Conservation (phyloP, 2,888 invertebrate species). For the Thelaira solivaga region DNA sequence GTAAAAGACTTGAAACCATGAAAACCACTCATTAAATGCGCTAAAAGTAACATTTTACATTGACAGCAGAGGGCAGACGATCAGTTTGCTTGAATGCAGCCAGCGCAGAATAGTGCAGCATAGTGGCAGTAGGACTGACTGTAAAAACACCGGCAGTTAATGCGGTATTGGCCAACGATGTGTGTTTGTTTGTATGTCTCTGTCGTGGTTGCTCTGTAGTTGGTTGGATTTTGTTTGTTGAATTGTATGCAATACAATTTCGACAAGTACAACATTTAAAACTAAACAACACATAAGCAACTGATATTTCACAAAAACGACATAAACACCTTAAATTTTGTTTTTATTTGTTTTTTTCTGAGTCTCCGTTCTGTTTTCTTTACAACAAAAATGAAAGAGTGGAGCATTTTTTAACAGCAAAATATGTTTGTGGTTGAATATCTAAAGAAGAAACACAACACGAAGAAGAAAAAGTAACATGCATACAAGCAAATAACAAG, state of each 20-base stretch:
- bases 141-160: background rate
- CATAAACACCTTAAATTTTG: conserved; percentile 70
- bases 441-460: background rate
- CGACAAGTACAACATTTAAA: conserved; percentile 58
- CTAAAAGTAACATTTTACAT: conserved; percentile 63
- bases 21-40: conserved; percentile 62
- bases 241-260: conserved; percentile 38
- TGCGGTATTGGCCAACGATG: conserved; percentile 1
- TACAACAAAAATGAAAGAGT: background rate
- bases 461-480: conserved; percentile 16
- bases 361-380: conserved; percentile 10
- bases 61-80: conserved; percentile 62
- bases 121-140: background rate
- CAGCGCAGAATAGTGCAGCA: conserved; percentile 2
- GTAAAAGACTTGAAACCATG: conserved; percentile 47
- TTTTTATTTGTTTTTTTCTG: background rate
- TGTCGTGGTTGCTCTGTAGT: no score
- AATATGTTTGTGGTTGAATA: conserved; percentile 21
- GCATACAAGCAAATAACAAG: conserved; percentile 37
- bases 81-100: conserved; percentile 46
- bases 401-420: conserved; percentile 16
- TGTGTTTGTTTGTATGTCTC: no score
- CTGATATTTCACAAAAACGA: conserved; percentile 75
- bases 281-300: conserved; percentile 67
- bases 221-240: conserved; percentile 6